Base-by-base conservation (phyloP, 1,140 invertebrate species). In the Drosophila oshimai region DNA sequence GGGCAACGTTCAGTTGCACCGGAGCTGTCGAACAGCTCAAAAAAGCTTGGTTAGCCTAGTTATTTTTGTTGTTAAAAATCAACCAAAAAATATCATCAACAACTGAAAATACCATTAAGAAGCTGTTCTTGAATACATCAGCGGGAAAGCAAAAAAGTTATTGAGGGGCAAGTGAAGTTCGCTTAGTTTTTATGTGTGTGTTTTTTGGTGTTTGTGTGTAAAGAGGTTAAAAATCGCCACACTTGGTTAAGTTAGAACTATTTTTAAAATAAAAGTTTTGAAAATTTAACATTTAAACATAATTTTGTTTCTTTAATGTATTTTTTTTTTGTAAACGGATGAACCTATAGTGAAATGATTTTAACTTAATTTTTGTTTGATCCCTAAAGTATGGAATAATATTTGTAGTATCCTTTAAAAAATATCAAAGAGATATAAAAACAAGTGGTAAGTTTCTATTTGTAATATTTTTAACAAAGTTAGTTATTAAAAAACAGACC, bases 61-160 rank as follows among this genome's bases (percentile, higher is more conserved):
- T 51, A 22, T 31, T 9, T 46, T 54, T 51, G 47, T 64, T 45
- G 36, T 71, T 60, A 77, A 64, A 64, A 74, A 79, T 58, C 62
- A 76, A 83, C 44, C 34, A 61, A 81, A 60, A 61, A 54, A 64
- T 65, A 67, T 67, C 42, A 58, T 51, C 17, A 73, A 83, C 31
- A 81, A 81, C 67, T 72, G 28, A 80, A 80, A 83, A 67, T 65
- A 80, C 73, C 65, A 80, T 61, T 80, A 80, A 80, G 74, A 80
- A 80, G 77, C 67, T 81, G 70, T 58, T 80, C 78, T 80, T 83
- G 44, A 67, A 76, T 80, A 81, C 67, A 76, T 81, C 77, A 80
- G 72, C 72, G 60, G 69, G 71, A 71, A 80, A 80, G 72, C 65
- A 80, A 86, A 84, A 84, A 86, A 74, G 80, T 62, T 70, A 37